These are phyloP conservation scores for Brachionus rubens DNA, from an alignment of 1,140 invertebrate species.

Conservation along the genomic window DNA sequence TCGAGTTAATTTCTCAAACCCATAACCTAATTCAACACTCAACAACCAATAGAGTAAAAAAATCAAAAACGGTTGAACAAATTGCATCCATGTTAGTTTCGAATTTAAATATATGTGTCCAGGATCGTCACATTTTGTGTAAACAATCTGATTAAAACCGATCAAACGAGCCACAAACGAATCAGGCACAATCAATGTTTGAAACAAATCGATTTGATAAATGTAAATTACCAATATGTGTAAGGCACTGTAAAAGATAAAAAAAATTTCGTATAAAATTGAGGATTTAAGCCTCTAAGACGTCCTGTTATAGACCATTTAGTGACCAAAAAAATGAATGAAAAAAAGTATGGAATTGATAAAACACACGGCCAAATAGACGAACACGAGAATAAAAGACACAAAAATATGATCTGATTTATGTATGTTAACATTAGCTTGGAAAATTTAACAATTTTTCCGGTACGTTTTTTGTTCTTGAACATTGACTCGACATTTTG, in stretches of 20 bases:
- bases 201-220: slow-evolving; percentile 80
- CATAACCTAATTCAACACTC: not conserved
- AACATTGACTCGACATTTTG: not conserved
- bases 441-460: not conserved
- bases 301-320: slow-evolving; percentile 74
- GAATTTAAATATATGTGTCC: slow-evolving; percentile 2
- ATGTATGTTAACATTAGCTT: not conserved
- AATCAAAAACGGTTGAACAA: not conserved
- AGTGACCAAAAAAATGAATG: slow-evolving; percentile 78
- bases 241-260: slow-evolving; percentile 71
- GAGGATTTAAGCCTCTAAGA: slow-evolving; percentile 69
- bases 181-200: slow-evolving; percentile 67
- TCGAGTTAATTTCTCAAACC: not conserved
- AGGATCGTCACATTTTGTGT: not conserved
- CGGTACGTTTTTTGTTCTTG: not conserved
- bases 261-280: slow-evolving; percentile 51
- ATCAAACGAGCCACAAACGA: slow-evolving; percentile 63
- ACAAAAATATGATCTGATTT: slow-evolving; percentile 19
- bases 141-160: slow-evolving; percentile 6
- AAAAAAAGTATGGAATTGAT: slow-evolving; percentile 77
- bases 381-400: not conserved
- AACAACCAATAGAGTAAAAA: slow-evolving; percentile 11
- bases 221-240: slow-evolving; percentile 75
- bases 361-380: slow-evolving; percentile 65
- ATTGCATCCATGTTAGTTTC: not conserved